Evolutionary conservation across 2,888 invertebrate species (phyloP).

Genomic region (Himalopsyche tibetana): DNA sequence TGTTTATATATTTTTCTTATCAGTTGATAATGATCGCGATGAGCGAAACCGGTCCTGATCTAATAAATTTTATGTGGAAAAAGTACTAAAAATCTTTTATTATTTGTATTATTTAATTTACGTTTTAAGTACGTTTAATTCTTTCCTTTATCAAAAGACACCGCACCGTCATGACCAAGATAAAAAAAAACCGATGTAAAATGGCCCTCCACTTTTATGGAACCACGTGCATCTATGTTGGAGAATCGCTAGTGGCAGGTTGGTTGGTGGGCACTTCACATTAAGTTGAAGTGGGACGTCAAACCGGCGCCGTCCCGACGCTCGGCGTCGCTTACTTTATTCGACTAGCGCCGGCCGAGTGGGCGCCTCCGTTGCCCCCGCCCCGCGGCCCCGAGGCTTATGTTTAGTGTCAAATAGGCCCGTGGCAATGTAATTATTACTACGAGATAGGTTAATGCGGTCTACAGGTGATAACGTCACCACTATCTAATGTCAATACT

Average conservation of each 20-base stretch:
- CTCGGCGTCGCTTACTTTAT: constrained; percentile 11
- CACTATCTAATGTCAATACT: not conserved
- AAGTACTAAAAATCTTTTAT: too few relatives aligned
- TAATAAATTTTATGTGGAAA: too few relatives aligned
- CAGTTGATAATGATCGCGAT: too few relatives aligned
- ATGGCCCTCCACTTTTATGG: too few relatives aligned
- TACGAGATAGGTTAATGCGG: not conserved
- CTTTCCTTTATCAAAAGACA: too few relatives aligned
- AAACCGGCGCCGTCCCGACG: constrained; percentile 34
- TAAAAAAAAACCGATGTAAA: too few relatives aligned
- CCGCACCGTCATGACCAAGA: too few relatives aligned
- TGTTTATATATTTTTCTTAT: too few relatives aligned
- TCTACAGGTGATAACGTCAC: not conserved
- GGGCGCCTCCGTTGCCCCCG: constrained; percentile 9
- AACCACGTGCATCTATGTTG: not conserved
- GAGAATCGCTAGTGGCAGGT: not conserved
- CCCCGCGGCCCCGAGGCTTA: not conserved
- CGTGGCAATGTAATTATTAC: not conserved
- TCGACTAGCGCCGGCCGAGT: constrained; percentile 26
- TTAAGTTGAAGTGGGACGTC: constrained; percentile 23
- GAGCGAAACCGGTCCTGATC: too few relatives aligned
- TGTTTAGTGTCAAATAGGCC: constrained; percentile 8
- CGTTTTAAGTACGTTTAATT: too few relatives aligned
- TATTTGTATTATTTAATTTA: too few relatives aligned
- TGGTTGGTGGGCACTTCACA: not conserved